Evolutionary conservation across 37 sponge, comb jelly and placozoan genomes (phyloP).

Genomic region (Chondrosia reniformis): DNA sequence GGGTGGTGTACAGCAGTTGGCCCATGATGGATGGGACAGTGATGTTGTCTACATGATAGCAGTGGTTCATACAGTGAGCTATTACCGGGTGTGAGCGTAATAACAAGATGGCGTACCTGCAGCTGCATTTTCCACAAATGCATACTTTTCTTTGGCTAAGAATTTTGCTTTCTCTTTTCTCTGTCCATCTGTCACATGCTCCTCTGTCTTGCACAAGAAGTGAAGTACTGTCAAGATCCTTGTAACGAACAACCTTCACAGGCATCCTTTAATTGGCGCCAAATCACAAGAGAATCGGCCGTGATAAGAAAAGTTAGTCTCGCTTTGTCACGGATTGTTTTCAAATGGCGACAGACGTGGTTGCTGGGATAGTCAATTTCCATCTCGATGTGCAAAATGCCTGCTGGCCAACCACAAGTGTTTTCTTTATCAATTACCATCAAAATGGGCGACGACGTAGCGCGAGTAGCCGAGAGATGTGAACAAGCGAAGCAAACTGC

Average conservation of each 20-base stretch:
- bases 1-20: not conserved
- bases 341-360: no score
- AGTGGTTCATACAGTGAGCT: no score
- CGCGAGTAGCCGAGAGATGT: conserved; percentile 49
- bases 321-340: no score
- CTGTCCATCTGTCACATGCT: not conserved
- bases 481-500: conserved; percentile 39
- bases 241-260: not conserved
- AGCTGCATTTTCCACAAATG: conserved; percentile 10
- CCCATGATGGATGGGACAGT: conserved; percentile 2
- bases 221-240: not conserved
- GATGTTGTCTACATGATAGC: not conserved
- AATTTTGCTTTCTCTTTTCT: not conserved
- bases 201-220: not conserved
- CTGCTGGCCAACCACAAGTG: not conserved
- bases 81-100: no score
- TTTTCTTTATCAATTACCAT: not conserved
- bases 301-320: no score
- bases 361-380: no score
- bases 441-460: conserved; percentile 54
- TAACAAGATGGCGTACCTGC: not conserved
- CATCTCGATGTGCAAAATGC: no score
- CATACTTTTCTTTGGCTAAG: not conserved
- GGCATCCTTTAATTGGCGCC: no score
- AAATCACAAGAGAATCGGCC: no score